Conservation (phyloP, 2,113 vertebrate genomes). For the Calidris pugnax region DNA sequence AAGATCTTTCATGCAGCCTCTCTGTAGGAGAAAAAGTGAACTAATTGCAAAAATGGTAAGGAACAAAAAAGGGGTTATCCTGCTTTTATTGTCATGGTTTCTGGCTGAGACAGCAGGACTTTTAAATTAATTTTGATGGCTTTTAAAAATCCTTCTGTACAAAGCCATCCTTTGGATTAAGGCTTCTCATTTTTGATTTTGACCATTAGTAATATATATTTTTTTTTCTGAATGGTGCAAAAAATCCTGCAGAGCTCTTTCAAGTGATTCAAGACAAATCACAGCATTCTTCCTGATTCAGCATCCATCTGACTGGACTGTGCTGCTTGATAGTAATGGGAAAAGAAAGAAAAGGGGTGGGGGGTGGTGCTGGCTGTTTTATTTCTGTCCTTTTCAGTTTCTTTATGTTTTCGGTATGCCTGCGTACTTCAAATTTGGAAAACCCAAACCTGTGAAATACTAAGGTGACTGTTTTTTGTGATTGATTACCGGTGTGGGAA, state of each 20-base stretch:
- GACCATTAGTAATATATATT: background rate
- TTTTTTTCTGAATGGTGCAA: background rate
- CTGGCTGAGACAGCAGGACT: background rate
- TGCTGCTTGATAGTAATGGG: background rate
- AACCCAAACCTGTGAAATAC: background rate
- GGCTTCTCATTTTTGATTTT: background rate
- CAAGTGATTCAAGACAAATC: background rate
- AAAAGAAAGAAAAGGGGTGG: background rate
- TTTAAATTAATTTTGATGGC: background rate
- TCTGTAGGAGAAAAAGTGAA: background rate
- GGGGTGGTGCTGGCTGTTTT: background rate
- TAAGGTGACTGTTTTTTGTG: background rate
- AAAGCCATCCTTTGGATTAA: background rate
- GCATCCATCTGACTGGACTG: background rate
- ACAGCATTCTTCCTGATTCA: background rate
- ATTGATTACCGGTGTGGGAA: background rate
- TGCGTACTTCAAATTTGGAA: background rate
- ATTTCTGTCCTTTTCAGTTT: background rate
- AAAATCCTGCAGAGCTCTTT: background rate
- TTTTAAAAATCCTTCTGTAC: background rate
- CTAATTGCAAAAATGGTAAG: conserved; percentile 20
- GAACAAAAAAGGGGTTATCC: background rate
- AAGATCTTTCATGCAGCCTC: conserved; percentile 41
- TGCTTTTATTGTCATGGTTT: background rate
- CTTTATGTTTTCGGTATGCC: background rate